Conservation (phyloP, 2,888 invertebrate species). For the Sinhomidia bicolor region DNA sequence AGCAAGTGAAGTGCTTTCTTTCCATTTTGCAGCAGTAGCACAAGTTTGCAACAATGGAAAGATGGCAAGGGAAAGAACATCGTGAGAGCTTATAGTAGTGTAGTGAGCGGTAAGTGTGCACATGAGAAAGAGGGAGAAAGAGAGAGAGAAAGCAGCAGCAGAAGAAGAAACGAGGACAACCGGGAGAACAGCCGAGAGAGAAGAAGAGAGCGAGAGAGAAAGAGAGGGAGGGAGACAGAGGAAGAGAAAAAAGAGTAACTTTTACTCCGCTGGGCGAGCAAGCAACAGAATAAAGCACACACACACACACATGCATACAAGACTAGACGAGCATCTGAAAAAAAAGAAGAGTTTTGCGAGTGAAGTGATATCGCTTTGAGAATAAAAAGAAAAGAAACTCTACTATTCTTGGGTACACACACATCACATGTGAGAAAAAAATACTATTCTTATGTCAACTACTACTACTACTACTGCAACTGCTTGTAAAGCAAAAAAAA, state of each 20-base stretch:
- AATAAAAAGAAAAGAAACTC: constrained; percentile 10
- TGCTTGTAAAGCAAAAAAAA: too few relatives aligned
- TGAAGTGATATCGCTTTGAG: constrained; percentile 47
- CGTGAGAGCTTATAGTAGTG: not conserved
- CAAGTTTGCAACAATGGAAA: constrained; percentile 54
- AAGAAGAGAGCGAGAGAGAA: constrained; percentile 40
- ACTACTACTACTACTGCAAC: not conserved
- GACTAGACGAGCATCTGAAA: not conserved
- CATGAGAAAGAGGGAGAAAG: constrained; percentile 26
- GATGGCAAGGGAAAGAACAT: constrained; percentile 38
- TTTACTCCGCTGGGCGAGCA: constrained; percentile 33
- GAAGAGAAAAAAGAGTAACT: constrained; percentile 49
- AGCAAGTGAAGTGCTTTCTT: not conserved
- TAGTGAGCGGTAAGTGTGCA: too few relatives aligned
- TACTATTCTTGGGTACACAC: not conserved
- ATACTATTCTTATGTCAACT: not conserved
- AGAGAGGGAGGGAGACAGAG: constrained; percentile 66
- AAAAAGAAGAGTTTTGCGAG: constrained; percentile 15
- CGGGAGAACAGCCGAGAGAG: constrained; percentile 68
- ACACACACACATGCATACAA: not conserved
- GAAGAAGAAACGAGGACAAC: constrained; percentile 71
- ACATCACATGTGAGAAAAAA: not conserved
- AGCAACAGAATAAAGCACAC: not conserved
- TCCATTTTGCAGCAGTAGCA: not conserved
- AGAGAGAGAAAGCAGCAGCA: constrained; percentile 16